Evolutionary conservation across 2,113 vertebrate species (phyloP), one percentile per base, ranked within the genome.

Genomic region (Chaenocephalus aceratus): DNA sequence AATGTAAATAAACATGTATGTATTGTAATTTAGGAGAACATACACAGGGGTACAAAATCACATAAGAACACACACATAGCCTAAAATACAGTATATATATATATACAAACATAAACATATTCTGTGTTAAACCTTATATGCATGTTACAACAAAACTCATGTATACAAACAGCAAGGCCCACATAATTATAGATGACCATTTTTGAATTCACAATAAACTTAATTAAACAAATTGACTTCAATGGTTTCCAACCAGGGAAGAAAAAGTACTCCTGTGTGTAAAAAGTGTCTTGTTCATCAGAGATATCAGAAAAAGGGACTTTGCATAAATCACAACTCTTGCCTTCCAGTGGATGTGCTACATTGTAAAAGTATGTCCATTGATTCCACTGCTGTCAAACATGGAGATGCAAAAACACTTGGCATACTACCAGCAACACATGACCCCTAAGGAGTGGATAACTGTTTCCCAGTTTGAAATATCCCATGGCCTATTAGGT

Each of bases 331-430:
- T 23, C 16, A 72, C 49, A 68, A 57, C 49, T 62, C 53, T 51
- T 69, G 12, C 12, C 34, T 53, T 4, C 30, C 26, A 51, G 45
- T 65, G 11, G 18, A 77, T 41, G 58, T 58, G 70, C 59, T 49
- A 48, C 34, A 59, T 59, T 52, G 41, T 46, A 72, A 61, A 57
- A 58, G 60, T 53, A 5, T 36, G 10, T 13, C 18, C 30, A 52
- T 78, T 41, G 63, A 11, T 53, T 79, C 21, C 12, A 53, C 34
- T 53, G 53, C 53, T 82, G 30, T 77, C 49, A 58, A 54, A 80
- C 21, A 63, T 49, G 30, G 62, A 62, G 60, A 80, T 75, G 46
- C 52, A 70, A 57, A 36, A 59, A 56, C 13, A 36, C 15, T 71
- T 69, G 46, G n/a, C 26, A 68, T 72, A 67, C 41, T 18, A 52